A percentile compares a stretch with the other conserved stretches of the same genome.
Evolutionary conservation across 2,888 invertebrate genomes (phyloP).

Genomic region (Julus scanicus): DNA sequence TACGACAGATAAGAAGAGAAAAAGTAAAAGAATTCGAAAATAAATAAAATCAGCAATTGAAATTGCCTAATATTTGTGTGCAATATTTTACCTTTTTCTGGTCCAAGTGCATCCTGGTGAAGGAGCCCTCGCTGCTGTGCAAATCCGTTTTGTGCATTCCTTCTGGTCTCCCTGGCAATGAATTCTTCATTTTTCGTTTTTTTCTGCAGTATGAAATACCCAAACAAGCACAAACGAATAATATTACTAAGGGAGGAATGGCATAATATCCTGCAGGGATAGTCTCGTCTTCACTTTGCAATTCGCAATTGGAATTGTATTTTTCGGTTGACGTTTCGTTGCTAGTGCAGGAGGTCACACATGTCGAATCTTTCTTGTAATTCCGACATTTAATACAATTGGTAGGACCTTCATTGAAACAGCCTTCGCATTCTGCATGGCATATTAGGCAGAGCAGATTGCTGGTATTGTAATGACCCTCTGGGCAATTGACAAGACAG

Average conservation of each 20-base stretch:
- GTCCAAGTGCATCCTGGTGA: neutral
- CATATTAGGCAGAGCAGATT: neutral
- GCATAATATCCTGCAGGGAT: slow-evolving; percentile 46
- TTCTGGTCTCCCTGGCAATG: neutral
- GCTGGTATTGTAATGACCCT: neutral
- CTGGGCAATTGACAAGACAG: neutral
- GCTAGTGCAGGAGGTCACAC: neutral
- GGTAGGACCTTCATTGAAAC: neutral
- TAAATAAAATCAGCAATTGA: too few relatives aligned
- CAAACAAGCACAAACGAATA: neutral
- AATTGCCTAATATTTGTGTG: too few relatives aligned
- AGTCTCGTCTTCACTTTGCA: neutral
- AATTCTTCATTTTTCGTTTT: neutral
- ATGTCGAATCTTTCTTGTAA: neutral
- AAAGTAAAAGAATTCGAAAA: too few relatives aligned
- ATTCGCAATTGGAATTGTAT: neutral
- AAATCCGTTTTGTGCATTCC: neutral
- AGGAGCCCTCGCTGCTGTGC: neutral
- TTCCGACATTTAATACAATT: slow-evolving; percentile 46
- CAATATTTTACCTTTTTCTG: neutral
- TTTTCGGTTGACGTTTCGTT: neutral
- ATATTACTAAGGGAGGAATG: slow-evolving; percentile 22
- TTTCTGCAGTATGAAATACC: neutral
- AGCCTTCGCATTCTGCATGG: slow-evolving; percentile 40
- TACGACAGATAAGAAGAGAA: too few relatives aligned